Evolutionary conservation across 2,113 vertebrate genomes (phyloP).

Genomic region (Romanogobio albipinnatus): DNA sequence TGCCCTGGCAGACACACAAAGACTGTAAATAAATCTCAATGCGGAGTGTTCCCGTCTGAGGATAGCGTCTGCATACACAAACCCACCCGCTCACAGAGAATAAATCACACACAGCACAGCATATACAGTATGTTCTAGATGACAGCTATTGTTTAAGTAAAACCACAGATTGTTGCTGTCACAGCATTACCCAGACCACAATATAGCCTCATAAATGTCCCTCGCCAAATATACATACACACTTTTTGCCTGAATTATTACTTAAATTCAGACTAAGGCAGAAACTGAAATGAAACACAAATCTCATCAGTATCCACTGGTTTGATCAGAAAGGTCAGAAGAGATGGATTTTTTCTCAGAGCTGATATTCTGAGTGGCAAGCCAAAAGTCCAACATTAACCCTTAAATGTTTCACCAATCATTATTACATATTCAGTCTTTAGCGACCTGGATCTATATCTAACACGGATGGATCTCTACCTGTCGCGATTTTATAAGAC

Average conservation of each 20-base stretch:
- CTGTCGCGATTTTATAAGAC: too few species aligned
- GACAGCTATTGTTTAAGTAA: conserved; percentile 55
- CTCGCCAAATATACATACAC: not conserved
- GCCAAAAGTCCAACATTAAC: not conserved
- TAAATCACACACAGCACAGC: conserved; percentile 61
- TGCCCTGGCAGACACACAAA: conserved; percentile 10
- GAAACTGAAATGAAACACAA: not conserved
- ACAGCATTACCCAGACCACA: conserved; percentile 38
- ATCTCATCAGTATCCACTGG: not conserved
- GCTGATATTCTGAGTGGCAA: conserved; percentile 1
- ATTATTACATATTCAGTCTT: too few species aligned
- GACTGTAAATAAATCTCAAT: conserved; percentile 63
- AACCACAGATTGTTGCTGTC: conserved; percentile 57
- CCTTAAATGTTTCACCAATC: too few species aligned
- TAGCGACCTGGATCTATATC: too few species aligned
- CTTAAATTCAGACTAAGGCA: not conserved
- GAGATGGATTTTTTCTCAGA: not conserved
- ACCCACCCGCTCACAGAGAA: conserved; percentile 38
- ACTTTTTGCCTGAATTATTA: not conserved
- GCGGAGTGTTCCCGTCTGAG: conserved; percentile 51
- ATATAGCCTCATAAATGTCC: conserved; percentile 10
- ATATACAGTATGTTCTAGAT: conserved; percentile 47
- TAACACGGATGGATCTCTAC: too few species aligned
- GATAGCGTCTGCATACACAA: conserved; percentile 34
- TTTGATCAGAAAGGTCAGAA: not conserved